Conservation (phyloP, 2,797 vertebrate genomes). For the Lateolabrax maculatus region DNA sequence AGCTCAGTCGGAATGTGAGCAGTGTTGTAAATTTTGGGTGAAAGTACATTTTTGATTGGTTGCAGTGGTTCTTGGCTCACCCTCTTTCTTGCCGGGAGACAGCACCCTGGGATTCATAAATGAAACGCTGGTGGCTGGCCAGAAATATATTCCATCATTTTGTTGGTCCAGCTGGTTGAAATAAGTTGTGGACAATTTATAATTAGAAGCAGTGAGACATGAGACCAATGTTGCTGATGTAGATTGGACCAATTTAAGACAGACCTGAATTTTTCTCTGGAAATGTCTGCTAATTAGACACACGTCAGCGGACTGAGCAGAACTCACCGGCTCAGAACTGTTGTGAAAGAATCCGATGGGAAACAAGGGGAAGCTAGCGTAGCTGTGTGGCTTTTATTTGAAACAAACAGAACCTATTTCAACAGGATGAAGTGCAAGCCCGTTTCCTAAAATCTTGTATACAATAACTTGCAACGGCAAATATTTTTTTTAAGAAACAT, state of each 20-base stretch:
- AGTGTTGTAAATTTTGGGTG: conserved; percentile 74
- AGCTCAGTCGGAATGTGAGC: conserved; percentile 72
- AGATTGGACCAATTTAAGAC: conserved; percentile 50
- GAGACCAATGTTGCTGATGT: conserved; percentile 49
- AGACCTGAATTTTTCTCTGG: conserved; percentile 39
- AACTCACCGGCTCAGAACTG: conserved; percentile 23
- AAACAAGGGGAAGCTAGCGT: conserved; percentile 7
- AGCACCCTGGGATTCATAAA: conserved; percentile 82
- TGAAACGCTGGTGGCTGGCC: conserved; percentile 76
- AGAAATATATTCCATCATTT: conserved; percentile 76
- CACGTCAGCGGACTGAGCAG: conserved; percentile 49
- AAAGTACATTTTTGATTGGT: conserved; percentile 82
- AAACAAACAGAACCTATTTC: no score
- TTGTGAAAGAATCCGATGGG: conserved; percentile 22
- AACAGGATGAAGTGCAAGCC: not conserved
- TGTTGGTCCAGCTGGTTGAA: conserved; percentile 85
- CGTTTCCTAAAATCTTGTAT: not conserved
- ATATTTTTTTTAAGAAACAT: not conserved
- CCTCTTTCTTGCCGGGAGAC: conserved; percentile 72
- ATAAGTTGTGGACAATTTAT: conserved; percentile 79
- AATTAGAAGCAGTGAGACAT: conserved; percentile 73
- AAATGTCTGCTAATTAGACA: conserved; percentile 66
- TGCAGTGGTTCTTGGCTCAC: conserved; percentile 78
- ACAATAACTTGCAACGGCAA: not conserved
- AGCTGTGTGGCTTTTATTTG: no score